phyloP scores from a whole-genome alignment of 2,797 vertebrate genomes.

The Gastrophryne carolinensis region DNA sequence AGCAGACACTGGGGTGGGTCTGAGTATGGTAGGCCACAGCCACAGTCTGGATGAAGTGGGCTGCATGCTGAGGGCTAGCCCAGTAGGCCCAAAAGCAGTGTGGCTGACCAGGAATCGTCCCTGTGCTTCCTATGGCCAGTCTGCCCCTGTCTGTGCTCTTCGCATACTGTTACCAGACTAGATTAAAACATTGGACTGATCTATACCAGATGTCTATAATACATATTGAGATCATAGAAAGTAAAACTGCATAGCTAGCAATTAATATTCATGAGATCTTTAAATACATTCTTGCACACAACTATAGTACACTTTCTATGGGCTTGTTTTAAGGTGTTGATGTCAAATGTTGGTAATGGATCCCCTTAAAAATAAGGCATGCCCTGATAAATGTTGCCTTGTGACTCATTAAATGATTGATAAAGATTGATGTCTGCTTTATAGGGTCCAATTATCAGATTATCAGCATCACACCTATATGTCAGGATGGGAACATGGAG shows the following conservation, averaged over 20 bases:
- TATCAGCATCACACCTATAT: slow-evolving; percentile 12
- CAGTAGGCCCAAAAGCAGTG: too few relatives aligned
- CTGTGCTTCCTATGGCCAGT: too few relatives aligned
- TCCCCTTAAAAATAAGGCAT: not conserved
- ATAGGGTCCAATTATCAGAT: slow-evolving; percentile 31
- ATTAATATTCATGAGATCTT: not conserved
- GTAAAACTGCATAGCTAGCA: not conserved
- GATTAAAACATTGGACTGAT: too few relatives aligned
- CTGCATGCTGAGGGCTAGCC: too few relatives aligned
- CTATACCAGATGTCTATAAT: too few relatives aligned
- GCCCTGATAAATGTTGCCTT: not conserved
- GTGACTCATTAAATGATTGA: slow-evolving; percentile 20
- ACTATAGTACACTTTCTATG: not conserved
- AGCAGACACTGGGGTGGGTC: too few relatives aligned
- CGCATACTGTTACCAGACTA: too few relatives aligned
- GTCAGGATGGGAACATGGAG: slow-evolving; percentile 11
- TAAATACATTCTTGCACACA: not conserved
- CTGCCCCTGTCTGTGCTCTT: too few relatives aligned
- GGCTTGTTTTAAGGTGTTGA: not conserved
- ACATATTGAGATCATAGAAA: too few relatives aligned
- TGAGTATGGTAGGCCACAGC: too few relatives aligned
- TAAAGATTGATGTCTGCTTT: slow-evolving; percentile 10
- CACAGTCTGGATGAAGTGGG: too few relatives aligned
- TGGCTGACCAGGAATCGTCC: too few relatives aligned
- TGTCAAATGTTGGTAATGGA: not conserved